phyloP scores from a whole-genome alignment of 2,888 invertebrate genomes.

The Cryptophagus acutangulus region DNA sequence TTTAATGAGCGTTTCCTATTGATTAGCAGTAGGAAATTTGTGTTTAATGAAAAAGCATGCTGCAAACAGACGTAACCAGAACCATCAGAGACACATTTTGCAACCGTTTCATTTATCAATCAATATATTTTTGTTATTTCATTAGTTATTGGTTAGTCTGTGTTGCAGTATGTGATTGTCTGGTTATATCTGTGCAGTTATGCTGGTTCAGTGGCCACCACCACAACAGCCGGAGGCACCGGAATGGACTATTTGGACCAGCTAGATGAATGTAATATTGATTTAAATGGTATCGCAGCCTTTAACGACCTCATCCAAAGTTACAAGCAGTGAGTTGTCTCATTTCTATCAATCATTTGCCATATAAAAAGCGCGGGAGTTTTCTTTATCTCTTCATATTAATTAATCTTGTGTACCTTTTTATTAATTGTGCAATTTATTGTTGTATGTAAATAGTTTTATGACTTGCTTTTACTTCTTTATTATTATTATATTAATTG shows the following conservation, averaged over 20 bases:
- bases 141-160: slow-evolving; percentile 38
- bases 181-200: slow-evolving; percentile 51
- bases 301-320: slow-evolving; percentile 43
- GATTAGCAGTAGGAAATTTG: too few relatives aligned
- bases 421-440: background rate
- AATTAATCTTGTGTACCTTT: background rate
- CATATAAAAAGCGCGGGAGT: background rate
- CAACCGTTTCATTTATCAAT: slow-evolving; percentile 34
- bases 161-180: slow-evolving; percentile 45
- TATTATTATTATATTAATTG: too few relatives aligned
- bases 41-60: too few relatives aligned
- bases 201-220: slow-evolving; percentile 44
- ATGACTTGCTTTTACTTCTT: background rate
- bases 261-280: slow-evolving; percentile 42
- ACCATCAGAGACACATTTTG: slow-evolving; percentile 49
- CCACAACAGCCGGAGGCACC: slow-evolving; percentile 35
- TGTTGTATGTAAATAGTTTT: background rate
- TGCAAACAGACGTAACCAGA: slow-evolving; percentile 51
- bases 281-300: slow-evolving; percentile 42
- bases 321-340: slow-evolving; percentile 33
- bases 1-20: too few relatives aligned
- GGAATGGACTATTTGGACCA: slow-evolving; percentile 44
- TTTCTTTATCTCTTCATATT: background rate
- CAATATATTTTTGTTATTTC: slow-evolving; percentile 15
- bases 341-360: background rate